phyloP scores from a whole-genome alignment of 2,888 invertebrate genomes.

The Cryptus armator region DNA sequence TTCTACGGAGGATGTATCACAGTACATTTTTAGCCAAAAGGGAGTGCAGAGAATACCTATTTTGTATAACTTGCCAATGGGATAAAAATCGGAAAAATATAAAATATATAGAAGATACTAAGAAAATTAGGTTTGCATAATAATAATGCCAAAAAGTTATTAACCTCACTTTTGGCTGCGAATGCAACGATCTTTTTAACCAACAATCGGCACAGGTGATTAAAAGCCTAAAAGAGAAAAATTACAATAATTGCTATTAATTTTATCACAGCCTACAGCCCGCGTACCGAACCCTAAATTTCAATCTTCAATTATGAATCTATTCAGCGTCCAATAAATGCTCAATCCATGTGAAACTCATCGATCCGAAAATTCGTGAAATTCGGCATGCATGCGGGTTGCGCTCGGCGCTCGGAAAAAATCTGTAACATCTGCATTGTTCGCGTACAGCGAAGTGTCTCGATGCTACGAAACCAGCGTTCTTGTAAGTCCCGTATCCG shows the following conservation, averaged over 20 bases:
- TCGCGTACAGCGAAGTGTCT: neutral
- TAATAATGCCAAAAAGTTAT: too few species aligned
- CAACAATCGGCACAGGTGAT: too few species aligned
- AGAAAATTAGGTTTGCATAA: too few species aligned
- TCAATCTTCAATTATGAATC: neutral
- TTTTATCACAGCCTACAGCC: neutral
- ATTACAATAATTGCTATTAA: neutral
- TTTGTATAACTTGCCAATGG: too few species aligned
- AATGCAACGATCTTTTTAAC: neutral
- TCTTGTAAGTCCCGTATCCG: constrained; percentile 17
- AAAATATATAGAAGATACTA: too few species aligned
- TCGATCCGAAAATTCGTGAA: neutral
- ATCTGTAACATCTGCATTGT: constrained; percentile 28
- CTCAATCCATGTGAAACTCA: neutral
- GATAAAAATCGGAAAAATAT: too few species aligned
- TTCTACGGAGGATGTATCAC: too few species aligned
- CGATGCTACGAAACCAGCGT: constrained; percentile 1
- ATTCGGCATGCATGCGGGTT: constrained; percentile 25
- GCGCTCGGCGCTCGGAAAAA: neutral
- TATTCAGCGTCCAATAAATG: neutral
- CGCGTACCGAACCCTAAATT: neutral
- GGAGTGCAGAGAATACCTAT: too few species aligned
- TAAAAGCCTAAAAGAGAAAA: too few species aligned
- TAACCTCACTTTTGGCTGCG: too few species aligned
- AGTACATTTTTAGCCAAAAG: too few species aligned